phyloP scores from a whole-genome alignment of 1,140 invertebrate species.

The Nasonia longicornis region DNA sequence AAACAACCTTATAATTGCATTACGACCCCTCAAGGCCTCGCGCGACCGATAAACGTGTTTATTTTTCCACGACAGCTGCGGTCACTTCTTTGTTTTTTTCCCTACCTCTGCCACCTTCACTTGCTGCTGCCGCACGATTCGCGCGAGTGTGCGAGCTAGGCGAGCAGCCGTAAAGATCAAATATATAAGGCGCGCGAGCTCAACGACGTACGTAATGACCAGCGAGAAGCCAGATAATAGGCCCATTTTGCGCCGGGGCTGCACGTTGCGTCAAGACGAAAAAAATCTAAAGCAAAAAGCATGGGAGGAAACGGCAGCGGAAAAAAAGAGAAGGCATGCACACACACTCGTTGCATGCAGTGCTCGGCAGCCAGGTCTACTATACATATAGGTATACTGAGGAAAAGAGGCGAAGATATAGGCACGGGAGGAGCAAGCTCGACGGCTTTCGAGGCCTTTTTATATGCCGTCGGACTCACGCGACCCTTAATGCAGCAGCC shows the following conservation, averaged over 20 bases:
- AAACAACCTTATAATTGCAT: conserved; percentile 12
- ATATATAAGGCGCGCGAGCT: neutral
- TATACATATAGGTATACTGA: too few relatives aligned
- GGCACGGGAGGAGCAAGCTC: neutral
- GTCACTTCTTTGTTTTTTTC: neutral
- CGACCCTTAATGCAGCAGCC: conserved; percentile 18
- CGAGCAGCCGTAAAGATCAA: conserved; percentile 17
- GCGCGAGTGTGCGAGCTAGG: neutral
- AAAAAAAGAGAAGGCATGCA: neutral
- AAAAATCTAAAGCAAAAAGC: neutral
- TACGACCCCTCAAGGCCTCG: neutral
- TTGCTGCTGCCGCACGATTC: neutral
- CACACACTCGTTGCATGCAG: neutral
- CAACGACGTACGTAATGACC: conserved; percentile 11
- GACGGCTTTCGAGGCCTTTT: conserved; percentile 11
- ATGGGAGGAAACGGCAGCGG: neutral
- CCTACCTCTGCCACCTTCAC: neutral
- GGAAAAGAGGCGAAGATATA: neutral
- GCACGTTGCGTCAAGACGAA: neutral
- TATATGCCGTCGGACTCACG: conserved; percentile 29
- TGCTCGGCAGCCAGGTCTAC: too few relatives aligned
- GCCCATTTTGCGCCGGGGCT: neutral
- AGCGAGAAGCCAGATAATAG: neutral
- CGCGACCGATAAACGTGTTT: neutral
- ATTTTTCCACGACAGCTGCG: neutral